Conservation (phyloP, 1,140 invertebrate species). For the Zaprionus lachaisei region DNA sequence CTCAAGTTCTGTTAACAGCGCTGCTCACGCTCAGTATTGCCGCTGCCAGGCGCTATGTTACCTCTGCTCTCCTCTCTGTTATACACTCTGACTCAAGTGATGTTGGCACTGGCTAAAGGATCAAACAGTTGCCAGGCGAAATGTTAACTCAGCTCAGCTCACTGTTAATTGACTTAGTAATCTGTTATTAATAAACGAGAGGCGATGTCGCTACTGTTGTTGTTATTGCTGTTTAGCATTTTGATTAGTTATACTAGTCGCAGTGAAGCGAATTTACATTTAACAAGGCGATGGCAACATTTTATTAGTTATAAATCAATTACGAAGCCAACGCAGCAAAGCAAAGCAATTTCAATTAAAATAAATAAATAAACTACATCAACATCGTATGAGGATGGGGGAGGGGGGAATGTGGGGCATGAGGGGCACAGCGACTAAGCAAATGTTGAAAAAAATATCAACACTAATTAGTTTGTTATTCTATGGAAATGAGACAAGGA, state of each 20-base stretch:
- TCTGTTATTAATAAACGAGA: constrained; percentile 66
- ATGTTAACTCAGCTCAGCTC: not conserved
- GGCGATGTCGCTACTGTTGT: constrained; percentile 7
- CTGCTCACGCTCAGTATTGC: not conserved
- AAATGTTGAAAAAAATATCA: constrained; percentile 57
- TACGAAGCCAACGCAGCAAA: constrained; percentile 41
- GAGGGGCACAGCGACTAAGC: constrained; percentile 35
- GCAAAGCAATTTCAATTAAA: constrained; percentile 51
- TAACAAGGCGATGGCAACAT: constrained; percentile 49
- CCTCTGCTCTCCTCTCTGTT: not conserved
- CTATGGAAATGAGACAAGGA: constrained; percentile 64
- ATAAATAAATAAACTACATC: constrained; percentile 37
- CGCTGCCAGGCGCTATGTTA: not conserved
- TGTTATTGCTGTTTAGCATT: constrained; percentile 32
- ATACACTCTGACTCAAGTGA: not conserved
- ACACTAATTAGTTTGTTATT: constrained; percentile 82
- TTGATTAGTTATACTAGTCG: constrained; percentile 48
- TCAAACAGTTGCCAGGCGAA: not conserved
- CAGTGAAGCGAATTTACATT: constrained; percentile 38
- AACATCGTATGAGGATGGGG: not conserved
- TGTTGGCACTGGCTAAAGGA: not conserved
- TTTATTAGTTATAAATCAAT: constrained; percentile 56
- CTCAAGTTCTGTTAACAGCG: too few species aligned
- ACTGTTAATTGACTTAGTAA: constrained; percentile 41
- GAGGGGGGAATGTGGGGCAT: not conserved